Percentiles rank a stretch among this genome's conserved stretches.
phyloP scores from a whole-genome alignment of 2,888 invertebrate genomes.

The Agrotis ipsilon region DNA sequence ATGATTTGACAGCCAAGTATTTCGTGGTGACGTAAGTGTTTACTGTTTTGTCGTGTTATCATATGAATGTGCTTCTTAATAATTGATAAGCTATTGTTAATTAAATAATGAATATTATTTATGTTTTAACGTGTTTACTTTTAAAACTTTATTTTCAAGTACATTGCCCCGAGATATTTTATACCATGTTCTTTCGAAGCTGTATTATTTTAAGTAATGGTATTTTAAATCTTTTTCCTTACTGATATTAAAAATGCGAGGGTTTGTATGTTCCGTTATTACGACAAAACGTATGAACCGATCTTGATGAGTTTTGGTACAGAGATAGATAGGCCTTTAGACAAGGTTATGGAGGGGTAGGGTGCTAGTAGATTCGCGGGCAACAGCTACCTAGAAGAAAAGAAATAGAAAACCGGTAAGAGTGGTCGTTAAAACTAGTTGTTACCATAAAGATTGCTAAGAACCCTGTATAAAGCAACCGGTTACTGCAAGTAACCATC shows the following conservation, averaged over 20 bases:
- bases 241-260: no score
- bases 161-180: not conserved
- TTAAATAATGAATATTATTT: not conserved
- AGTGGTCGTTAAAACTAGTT: not conserved
- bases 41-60: not conserved
- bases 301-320: no score
- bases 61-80: not conserved
- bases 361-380: no score
- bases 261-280: no score
- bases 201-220: not conserved
- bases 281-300: no score
- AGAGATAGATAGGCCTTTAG: no score
- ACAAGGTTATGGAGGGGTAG: no score
- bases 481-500: constrained; percentile 14
- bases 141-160: not conserved
- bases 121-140: not conserved
- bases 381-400: no score
- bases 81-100: not conserved
- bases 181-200: not conserved
- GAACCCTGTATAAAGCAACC: constrained; percentile 26
- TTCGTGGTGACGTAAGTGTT: not conserved
- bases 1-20: not conserved
- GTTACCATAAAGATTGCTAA: constrained; percentile 8
- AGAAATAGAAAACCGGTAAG: constrained; percentile 32
- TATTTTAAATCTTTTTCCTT: no score